Percentiles rank a stretch among this genome's conserved stretches.
Evolutionary conservation across 2,888 invertebrate genomes (phyloP).

Genomic region (Alloscopus bannaensis): DNA sequence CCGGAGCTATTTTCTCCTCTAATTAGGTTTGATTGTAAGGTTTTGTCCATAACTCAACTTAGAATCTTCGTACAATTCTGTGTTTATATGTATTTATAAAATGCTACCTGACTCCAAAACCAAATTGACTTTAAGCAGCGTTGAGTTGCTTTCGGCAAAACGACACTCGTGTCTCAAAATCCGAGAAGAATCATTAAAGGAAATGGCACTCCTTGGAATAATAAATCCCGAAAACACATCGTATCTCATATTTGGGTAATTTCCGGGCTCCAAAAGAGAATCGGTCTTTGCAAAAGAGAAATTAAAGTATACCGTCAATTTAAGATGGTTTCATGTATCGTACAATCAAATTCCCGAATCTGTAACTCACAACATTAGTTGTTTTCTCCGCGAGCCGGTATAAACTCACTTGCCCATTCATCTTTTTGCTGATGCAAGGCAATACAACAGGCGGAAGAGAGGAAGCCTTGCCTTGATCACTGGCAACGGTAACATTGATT

Average conservation of each 20-base stretch:
- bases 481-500: constrained; percentile 58
- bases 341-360: background rate
- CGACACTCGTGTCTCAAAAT: constrained; percentile 49
- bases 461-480: constrained; percentile 32
- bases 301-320: background rate
- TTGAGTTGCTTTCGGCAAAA: constrained; percentile 2
- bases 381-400: constrained; percentile 19
- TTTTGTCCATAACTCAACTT: too few relatives aligned
- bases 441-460: constrained; percentile 21
- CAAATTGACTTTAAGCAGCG: constrained; percentile 45
- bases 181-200: constrained; percentile 25
- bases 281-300: background rate
- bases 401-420: constrained; percentile 27
- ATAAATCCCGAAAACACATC: constrained; percentile 40
- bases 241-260: constrained; percentile 39
- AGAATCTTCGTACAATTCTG: background rate
- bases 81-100: background rate
- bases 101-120: constrained; percentile 51
- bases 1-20: constrained; percentile 66
- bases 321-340: too few relatives aligned
- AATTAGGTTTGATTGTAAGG: too few relatives aligned
- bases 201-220: constrained; percentile 19
- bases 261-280: background rate
- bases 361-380: background rate
- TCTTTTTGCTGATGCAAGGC: constrained; percentile 60